These are phyloP conservation scores for Orthonychiurus folsomi DNA, from an alignment of 2,888 invertebrate species.

Conservation along the genomic window DNA sequence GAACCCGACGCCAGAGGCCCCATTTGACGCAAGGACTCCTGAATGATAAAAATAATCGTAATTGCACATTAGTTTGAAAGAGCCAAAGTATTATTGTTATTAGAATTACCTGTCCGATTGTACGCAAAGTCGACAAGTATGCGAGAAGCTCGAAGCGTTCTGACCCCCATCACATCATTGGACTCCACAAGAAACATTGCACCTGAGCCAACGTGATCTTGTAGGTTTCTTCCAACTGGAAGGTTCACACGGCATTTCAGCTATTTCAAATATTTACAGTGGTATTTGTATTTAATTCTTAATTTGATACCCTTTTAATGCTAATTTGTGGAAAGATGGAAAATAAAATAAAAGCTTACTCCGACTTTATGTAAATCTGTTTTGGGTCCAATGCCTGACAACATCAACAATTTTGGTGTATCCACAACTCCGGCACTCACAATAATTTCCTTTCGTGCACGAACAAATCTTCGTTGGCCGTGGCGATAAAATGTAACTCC, in stretches of 20 bases:
- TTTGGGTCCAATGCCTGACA: not conserved
- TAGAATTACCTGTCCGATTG: too few relatives aligned
- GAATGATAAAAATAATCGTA: too few relatives aligned
- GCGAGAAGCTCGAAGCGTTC: too few relatives aligned
- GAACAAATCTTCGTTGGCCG: not conserved
- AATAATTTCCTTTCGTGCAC: constrained; percentile 7
- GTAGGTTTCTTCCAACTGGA: constrained; percentile 7
- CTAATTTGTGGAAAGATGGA: too few relatives aligned
- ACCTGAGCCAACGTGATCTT: constrained; percentile 10
- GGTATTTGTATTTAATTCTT: not conserved
- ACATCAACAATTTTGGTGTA: not conserved
- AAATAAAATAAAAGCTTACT: not conserved
- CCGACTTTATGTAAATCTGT: not conserved
- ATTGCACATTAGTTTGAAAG: too few relatives aligned
- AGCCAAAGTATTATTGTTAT: too few relatives aligned
- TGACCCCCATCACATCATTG: too few relatives aligned
- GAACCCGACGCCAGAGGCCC: not conserved
- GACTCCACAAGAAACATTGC: constrained; percentile 10
- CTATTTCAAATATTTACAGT: not conserved
- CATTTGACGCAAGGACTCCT: not conserved
- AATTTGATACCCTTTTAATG: too few relatives aligned
- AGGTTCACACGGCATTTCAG: not conserved
- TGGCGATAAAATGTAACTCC: constrained; percentile 5
- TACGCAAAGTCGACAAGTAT: too few relatives aligned
- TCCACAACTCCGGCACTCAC: constrained; percentile 6